Evolutionary conservation across 2,888 invertebrate genomes (phyloP).

Genomic region (Coelopa pilipes): DNA sequence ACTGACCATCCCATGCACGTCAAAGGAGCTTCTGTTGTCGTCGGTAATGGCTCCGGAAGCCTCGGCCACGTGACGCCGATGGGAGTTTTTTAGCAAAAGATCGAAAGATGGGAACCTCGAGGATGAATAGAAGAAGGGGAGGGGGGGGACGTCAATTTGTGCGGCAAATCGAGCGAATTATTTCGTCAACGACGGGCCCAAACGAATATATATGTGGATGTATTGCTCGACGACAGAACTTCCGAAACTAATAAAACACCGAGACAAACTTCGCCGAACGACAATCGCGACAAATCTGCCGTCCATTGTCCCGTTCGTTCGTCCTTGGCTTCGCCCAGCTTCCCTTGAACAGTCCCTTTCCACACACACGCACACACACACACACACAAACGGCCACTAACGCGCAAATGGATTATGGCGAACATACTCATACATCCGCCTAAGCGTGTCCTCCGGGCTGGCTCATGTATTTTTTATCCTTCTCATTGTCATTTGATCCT

Average conservation of each 20-base stretch:
- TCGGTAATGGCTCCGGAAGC: too few relatives aligned
- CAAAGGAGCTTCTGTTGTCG: too few relatives aligned
- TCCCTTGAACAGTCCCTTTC: not conserved
- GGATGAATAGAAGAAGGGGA: too few relatives aligned
- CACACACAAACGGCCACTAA: not conserved
- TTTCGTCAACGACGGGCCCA: not conserved
- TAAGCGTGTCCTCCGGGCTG: conserved; percentile 11
- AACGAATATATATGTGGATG: not conserved
- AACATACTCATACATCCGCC: conserved; percentile 8
- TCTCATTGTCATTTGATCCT: conserved; percentile 38
- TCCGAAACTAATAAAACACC: conserved; percentile 42
- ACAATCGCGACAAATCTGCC: conserved; percentile 35
- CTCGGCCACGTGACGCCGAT: too few relatives aligned
- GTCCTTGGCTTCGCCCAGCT: not conserved
- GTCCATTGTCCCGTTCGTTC: conserved; percentile 7
- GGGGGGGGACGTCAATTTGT: not conserved
- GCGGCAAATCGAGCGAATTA: conserved; percentile 35
- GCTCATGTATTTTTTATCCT: conserved; percentile 10
- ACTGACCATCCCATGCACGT: too few relatives aligned
- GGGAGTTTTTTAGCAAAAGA: too few relatives aligned
- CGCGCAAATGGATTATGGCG: not conserved
- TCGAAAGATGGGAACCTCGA: too few relatives aligned
- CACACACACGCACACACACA: conserved; percentile 23
- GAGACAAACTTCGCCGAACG: conserved; percentile 20
- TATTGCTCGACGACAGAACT: conserved; percentile 12